Evolutionary conservation across 2,113 vertebrate species (phyloP), one percentile per base, ranked within the genome.

Genomic region (Ia io): DNA sequence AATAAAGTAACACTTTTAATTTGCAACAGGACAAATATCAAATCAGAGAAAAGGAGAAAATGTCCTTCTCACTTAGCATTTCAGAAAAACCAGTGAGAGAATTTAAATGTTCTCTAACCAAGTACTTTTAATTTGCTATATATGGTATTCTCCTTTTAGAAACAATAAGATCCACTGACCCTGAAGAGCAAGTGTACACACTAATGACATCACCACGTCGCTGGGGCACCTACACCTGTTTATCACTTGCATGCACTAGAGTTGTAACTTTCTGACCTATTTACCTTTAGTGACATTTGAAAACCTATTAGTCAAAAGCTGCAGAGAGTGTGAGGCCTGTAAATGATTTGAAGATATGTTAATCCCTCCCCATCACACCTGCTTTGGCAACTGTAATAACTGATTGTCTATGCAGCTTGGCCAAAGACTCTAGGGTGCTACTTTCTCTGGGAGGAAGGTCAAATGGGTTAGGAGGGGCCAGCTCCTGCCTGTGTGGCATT

Each of bases 331-430:
- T 92, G 97, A 98, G 97, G 97, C 96, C 97, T 98, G 97, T 97
- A 98, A 97, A 98, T 97, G 97, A 98, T 98, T 96, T 96, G 97
- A 97, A 98, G 98, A 98, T 98, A 98, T 98, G 98, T 98, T 98
- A 98, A 98, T 99, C 98, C 98, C 98, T 98, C 96, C 98, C 97
- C 98, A 98, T 98, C 98, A 98, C 98, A 99, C 98, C 98, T 99
- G 98, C 98, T 98, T 98, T 99, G 98, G 98, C 98, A 99, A 99
- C 98, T 99, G 98, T 98, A 99, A 99, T 98, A 99, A 99, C 98
- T 98, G 98, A 99, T 99, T 99, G 98, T 98, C 98, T 98, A 98
- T 98, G 98, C 98, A 98, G 98, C 98, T 98, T 98, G 97, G 97
- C 94, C 97, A 97, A 95, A 96, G 97, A 97, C 98, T 98, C 97